Evolutionary conservation across 2,797 vertebrate species (phyloP).

Genomic region (Cryptoblepharus egeriae): DNA sequence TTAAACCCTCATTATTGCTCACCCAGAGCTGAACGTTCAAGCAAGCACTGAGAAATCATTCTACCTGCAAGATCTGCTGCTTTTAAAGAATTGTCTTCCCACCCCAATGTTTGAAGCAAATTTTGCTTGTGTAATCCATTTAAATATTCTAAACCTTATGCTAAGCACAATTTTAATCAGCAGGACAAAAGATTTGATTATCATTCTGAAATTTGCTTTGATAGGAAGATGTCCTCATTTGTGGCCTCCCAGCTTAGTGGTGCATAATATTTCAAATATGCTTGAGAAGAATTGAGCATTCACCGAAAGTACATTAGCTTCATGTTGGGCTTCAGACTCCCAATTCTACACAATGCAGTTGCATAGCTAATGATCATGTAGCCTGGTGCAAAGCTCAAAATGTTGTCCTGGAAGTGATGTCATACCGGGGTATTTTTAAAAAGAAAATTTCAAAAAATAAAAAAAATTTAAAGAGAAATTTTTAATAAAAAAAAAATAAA

Average conservation of each 20-base stretch:
- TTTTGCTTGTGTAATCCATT: background rate
- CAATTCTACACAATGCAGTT: background rate
- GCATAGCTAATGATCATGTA: no score
- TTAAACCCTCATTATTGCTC: conserved; percentile 18
- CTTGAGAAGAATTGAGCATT: background rate
- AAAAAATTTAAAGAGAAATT: no score
- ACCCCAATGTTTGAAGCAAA: conserved; percentile 15
- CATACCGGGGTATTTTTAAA: no score
- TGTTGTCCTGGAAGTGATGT: no score
- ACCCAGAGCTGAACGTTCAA: background rate
- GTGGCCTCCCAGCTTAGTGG: background rate
- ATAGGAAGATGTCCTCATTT: conserved; percentile 12
- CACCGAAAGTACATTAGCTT: background rate
- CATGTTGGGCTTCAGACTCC: background rate
- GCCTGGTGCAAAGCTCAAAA: no score
- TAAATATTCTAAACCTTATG: background rate
- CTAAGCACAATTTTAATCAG: background rate
- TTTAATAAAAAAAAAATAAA: no score
- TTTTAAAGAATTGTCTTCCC: background rate
- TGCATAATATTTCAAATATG: background rate
- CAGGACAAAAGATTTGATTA: conserved; percentile 44
- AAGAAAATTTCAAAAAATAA: no score
- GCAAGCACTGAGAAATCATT: conserved; percentile 11
- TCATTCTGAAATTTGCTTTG: conserved; percentile 9
- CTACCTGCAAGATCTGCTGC: background rate